Evolutionary conservation across 2,888 invertebrate genomes (phyloP).

Genomic region (Arctia plantaginis): DNA sequence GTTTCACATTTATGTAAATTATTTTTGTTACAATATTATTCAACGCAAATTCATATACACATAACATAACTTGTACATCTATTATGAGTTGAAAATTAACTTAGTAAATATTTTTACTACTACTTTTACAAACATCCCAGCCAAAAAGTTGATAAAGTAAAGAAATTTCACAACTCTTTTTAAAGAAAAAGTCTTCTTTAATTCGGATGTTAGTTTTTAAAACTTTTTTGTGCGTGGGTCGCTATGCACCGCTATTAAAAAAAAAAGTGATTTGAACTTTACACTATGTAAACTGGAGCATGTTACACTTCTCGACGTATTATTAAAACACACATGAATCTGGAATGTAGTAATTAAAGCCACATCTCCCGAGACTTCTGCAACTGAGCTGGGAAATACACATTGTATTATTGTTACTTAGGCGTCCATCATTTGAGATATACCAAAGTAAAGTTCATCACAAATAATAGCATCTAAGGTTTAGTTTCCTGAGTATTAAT

Average conservation of each 20-base stretch:
- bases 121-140: neutral
- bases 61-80: too few species aligned
- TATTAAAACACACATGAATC: neutral
- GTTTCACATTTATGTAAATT: too few species aligned
- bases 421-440: neutral
- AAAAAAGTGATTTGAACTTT: neutral
- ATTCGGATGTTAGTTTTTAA: too few species aligned
- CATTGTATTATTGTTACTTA: neutral
- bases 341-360: neutral
- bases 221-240: too few species aligned
- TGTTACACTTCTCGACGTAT: neutral
- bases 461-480: neutral
- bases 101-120: neutral
- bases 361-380: neutral
- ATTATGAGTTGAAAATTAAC: too few species aligned
- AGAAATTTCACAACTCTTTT: neutral
- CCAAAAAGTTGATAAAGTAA: neutral
- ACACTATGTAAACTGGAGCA: neutral
- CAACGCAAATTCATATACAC: neutral
- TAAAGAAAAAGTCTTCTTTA: neutral
- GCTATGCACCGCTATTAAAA: too few species aligned
- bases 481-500: neutral
- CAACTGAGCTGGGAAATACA: neutral
- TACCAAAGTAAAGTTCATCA: neutral
- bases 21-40: neutral